These are phyloP conservation scores for Anas platyrhynchos DNA, from an alignment of 2,113 vertebrate genomes.

Conservation along the genomic window DNA sequence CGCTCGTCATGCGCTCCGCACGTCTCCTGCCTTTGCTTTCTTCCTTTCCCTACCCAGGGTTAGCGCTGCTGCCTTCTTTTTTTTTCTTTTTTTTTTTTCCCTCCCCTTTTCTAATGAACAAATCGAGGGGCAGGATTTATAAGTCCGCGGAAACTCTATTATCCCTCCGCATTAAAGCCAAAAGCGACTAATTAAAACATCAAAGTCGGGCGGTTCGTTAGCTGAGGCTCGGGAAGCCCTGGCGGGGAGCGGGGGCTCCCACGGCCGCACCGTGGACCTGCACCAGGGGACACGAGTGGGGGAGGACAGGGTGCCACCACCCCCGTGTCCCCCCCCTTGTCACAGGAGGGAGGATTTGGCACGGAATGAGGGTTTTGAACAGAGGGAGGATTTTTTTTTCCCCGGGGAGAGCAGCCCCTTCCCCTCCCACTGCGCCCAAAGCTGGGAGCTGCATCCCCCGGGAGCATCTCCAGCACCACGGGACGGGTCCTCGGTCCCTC, in stretches of 20 bases:
- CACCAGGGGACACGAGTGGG: background rate
- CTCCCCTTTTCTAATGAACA: background rate
- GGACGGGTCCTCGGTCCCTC: rapidly evolving
- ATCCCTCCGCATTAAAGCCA: slow-evolving; percentile 49
- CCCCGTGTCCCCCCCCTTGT: background rate
- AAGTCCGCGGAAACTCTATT: slow-evolving; percentile 47
- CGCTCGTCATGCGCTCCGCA: background rate
- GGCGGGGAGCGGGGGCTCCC: background rate
- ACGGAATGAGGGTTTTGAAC: background rate
- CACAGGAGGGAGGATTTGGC: too few relatives aligned
- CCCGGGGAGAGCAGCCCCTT: background rate
- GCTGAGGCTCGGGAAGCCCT: background rate
- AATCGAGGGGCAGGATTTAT: slow-evolving; percentile 34
- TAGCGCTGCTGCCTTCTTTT: background rate
- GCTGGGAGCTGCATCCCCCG: background rate
- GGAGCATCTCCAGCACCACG: background rate
- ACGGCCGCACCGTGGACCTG: rapidly evolving
- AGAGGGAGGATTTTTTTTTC: background rate
- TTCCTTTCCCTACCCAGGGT: background rate
- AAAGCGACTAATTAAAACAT: slow-evolving; percentile 69
- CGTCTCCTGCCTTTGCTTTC: background rate
- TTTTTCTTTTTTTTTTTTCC: too few relatives aligned
- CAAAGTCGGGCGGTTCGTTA: slow-evolving; percentile 59
- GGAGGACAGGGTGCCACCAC: background rate
- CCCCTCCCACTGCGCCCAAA: background rate